These are phyloP conservation scores for Agrilus biguttatus DNA, from an alignment of 2,888 invertebrate species.

Conservation along the genomic window DNA sequence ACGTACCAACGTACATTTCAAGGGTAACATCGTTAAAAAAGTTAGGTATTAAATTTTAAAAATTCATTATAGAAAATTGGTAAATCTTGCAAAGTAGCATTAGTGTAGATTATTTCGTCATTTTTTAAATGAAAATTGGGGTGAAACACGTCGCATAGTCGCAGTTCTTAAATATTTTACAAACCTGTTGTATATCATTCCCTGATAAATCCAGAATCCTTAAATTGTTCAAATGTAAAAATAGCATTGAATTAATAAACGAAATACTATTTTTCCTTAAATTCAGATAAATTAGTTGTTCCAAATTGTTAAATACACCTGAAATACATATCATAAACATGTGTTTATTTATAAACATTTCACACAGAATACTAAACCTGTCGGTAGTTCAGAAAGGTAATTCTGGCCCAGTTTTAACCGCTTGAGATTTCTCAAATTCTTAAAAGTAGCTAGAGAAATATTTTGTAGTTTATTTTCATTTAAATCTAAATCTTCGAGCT, in stretches of 20 bases:
- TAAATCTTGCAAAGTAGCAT: too few species aligned
- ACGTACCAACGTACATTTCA: background rate
- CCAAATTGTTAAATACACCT: slow-evolving; percentile 38
- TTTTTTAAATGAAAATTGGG: too few species aligned
- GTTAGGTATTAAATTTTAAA: too few species aligned
- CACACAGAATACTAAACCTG: slow-evolving; percentile 22
- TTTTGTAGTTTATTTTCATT: slow-evolving; percentile 49
- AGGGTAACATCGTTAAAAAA: too few species aligned
- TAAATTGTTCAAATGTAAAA: slow-evolving; percentile 36
- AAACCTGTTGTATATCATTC: slow-evolving; percentile 35
- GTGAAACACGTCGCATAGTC: too few species aligned
- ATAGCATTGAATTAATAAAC: slow-evolving; percentile 33
- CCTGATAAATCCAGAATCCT: slow-evolving; percentile 39
- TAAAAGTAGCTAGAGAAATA: slow-evolving; percentile 42
- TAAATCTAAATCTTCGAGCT: slow-evolving; percentile 53
- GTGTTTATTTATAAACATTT: background rate
- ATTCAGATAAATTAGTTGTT: slow-evolving; percentile 38
- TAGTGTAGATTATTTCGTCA: too few species aligned
- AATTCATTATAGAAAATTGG: too few species aligned
- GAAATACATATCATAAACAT: slow-evolving; percentile 13
- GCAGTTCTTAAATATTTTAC: background rate
- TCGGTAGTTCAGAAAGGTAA: slow-evolving; percentile 42
- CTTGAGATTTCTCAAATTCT: slow-evolving; percentile 39
- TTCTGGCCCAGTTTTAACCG: slow-evolving; percentile 57
- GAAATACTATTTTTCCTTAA: slow-evolving; percentile 40